These are phyloP conservation scores for Apamea epomidion DNA, from an alignment of 2,888 invertebrate species.

Conservation along the genomic window DNA sequence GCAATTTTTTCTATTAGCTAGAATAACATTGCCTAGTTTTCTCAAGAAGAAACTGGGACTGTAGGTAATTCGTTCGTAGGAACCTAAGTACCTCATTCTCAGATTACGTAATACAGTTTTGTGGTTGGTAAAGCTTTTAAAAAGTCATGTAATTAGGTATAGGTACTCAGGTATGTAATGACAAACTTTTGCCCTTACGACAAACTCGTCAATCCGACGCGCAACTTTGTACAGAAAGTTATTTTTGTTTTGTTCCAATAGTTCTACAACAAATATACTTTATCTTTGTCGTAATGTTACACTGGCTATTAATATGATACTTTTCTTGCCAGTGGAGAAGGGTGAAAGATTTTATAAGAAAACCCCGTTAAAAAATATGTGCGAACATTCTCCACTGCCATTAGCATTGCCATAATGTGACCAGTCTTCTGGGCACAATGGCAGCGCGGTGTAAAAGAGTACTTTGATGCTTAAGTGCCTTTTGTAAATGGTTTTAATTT, in stretches of 20 bases:
- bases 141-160: conserved; percentile 37
- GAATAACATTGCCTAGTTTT: conserved; percentile 25
- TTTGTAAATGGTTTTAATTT: conserved; percentile 51
- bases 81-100: too few relatives aligned
- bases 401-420: conserved; percentile 49
- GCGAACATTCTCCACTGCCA: conserved; percentile 37
- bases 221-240: conserved; percentile 36
- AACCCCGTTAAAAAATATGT: conserved; percentile 20
- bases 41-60: not conserved
- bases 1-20: conserved; percentile 5
- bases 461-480: conserved; percentile 48
- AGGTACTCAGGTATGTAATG: conserved; percentile 18
- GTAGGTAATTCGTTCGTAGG: not conserved
- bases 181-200: conserved; percentile 38
- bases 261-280: conserved; percentile 35
- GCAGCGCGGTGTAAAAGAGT: conserved; percentile 35
- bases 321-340: conserved; percentile 1
- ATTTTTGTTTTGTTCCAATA: conserved; percentile 34
- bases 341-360: conserved; percentile 4
- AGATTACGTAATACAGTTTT: conserved; percentile 19
- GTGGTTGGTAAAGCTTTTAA: conserved; percentile 41
- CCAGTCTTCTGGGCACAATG: conserved; percentile 48
- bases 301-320: conserved; percentile 42
- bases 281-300: conserved; percentile 24
- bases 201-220: conserved; percentile 45